These are phyloP conservation scores for Poeciliopsis paucimaculata DNA, from an alignment of 2,797 vertebrate species.

Conservation along the genomic window DNA sequence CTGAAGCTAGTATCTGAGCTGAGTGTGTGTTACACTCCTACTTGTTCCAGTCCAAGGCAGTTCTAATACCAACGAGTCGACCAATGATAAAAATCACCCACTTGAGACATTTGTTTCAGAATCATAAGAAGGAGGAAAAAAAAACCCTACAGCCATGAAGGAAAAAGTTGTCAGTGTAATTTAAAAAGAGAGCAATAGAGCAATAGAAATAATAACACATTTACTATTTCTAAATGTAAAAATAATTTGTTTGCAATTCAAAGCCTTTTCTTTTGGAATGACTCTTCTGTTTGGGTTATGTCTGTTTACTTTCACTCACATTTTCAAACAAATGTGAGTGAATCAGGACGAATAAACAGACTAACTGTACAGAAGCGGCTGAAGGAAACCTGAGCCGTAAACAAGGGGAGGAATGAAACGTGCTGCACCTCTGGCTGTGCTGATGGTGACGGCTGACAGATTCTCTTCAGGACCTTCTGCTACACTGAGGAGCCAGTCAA, in stretches of 20 bases:
- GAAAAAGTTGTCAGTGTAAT: background rate
- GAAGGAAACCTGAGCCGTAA: background rate
- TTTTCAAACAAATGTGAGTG: background rate
- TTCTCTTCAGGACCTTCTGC: conserved; percentile 81
- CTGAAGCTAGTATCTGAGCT: background rate
- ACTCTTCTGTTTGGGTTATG: background rate
- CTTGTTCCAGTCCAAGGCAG: background rate
- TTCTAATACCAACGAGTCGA: background rate
- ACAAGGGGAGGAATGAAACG: background rate
- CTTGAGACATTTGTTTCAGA: background rate
- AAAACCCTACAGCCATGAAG: background rate
- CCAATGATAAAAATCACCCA: background rate
- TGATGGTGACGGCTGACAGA: conserved; percentile 77
- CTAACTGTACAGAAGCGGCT: background rate
- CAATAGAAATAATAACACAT: background rate
- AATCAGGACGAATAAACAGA: background rate
- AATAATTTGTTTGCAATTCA: background rate
- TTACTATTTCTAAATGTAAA: background rate
- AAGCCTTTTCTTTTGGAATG: background rate
- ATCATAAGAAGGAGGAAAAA: background rate
- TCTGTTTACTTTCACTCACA: background rate
- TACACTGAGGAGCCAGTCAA: conserved; percentile 92
- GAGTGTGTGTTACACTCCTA: background rate
- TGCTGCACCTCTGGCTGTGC: conserved; percentile 58
- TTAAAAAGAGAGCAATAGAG: too few relatives aligned